Conservation (phyloP, 2,888 invertebrate genomes). For the Metopia argyrocephala region DNA sequence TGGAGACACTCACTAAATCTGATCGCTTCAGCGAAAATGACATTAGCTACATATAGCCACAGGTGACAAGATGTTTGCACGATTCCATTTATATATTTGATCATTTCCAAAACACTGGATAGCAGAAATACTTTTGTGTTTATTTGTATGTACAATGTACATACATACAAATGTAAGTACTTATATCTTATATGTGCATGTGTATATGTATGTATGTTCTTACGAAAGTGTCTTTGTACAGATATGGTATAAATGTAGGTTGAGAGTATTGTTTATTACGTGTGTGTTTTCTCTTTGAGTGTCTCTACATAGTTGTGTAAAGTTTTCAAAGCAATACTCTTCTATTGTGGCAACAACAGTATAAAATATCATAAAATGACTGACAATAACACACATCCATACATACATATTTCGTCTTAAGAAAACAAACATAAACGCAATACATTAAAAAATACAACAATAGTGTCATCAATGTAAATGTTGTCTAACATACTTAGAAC, state of each 20-base stretch:
- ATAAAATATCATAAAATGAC: conserved; percentile 14
- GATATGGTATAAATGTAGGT: background rate
- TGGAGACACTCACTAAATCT: too few relatives aligned
- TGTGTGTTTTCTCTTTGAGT: background rate
- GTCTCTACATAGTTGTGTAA: background rate
- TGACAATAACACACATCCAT: conserved; percentile 1
- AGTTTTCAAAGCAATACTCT: background rate
- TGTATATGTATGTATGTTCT: background rate
- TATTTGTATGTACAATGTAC: too few relatives aligned
- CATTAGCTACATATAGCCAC: too few relatives aligned
- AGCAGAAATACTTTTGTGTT: too few relatives aligned
- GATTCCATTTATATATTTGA: too few relatives aligned
- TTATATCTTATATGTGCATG: too few relatives aligned
- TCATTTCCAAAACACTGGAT: too few relatives aligned
- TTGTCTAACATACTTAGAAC: conserved; percentile 34
- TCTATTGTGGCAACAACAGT: conserved; percentile 34
- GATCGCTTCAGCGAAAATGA: too few relatives aligned
- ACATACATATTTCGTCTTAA: background rate
- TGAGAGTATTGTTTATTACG: background rate
- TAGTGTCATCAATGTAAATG: conserved; percentile 51
- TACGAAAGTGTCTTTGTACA: too few relatives aligned
- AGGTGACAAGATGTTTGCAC: too few relatives aligned
- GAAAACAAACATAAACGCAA: background rate
- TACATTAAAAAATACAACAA: conserved; percentile 32
- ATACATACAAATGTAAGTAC: too few relatives aligned